Evolutionary conservation across 2,113 vertebrate genomes (phyloP), one percentile per base, ranked within the genome.

Genomic region (Bufo gargarizans): DNA sequence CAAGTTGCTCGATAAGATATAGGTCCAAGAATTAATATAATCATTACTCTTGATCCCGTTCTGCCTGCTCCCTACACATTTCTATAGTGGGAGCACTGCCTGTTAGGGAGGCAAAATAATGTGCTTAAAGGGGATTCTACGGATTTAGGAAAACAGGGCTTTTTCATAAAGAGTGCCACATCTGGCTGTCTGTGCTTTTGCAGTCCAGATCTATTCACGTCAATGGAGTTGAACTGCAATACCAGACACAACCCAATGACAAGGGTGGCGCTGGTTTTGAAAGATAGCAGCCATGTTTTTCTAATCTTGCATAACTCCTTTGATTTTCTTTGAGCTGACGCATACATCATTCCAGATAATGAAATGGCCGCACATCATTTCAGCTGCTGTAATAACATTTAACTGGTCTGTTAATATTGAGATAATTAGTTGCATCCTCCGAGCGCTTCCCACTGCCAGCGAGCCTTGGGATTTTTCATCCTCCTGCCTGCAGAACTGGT

Each of bases 381-480:
- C 20, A 19, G 20, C 55, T 61, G 33, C 84, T 56, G 78, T 81
- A 14, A 61, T 77, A 77, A 61, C 63, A 63, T 61, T 77, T 77
- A 59, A 43, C 72, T 77, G 65, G 3, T 49, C 59, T 78, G 61
- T 87, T 87, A 87, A 81, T 87, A 55, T 72, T 14, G 12, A 10
- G 33, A 74, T 82, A 59, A 82, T 80, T 81, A 1, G 53, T 19
- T 43, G 7, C 22, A 4, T 80, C 76, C 69, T 43, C 43, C 50
- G n/a, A 58, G 47, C 49, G 20, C 63, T 49, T n/a, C 69, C 33
- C 55, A 45, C 43, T 71, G 85, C 72, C 84, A 58, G 19, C 6
- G n/a, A 63, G 79, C 77, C 86, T 58, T 33, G 43, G 45, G 45
- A 67, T 79, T 53, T 17, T 8, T 22, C 56, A 43, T 55, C 71